Base-by-base conservation (phyloP, 2,113 vertebrate species). In the Muscicapa adusta region DNA sequence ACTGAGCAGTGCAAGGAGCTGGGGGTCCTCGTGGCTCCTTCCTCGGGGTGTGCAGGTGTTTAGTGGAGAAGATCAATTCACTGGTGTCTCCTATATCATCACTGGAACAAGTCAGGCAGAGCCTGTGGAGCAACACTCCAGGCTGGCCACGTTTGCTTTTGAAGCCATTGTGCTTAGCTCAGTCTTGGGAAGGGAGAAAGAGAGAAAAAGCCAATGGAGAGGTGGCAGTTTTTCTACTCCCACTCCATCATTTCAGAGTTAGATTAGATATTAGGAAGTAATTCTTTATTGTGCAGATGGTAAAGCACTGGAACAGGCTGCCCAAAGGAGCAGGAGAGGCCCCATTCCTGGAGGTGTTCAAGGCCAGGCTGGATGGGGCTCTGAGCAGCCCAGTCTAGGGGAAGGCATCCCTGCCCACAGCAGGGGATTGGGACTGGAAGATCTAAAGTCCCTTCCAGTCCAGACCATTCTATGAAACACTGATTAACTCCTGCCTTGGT, bases 171-270 rank as follows among this genome's bases (percentile, higher is more conserved):
- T 40, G 24, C 22, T 74, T 45, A 71, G 25, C 2, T 5, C 28
- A 62, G 33, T 26, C 61, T 67, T 6, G 8, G 15, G 20, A 48
- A 77, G 14, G 53, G 18, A 25, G 18, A 51, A 25, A 29, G 62
- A 50, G 22, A 47, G 20, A 47, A 0, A 5, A 0, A 1, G 15
- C 1, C 2, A 34, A 0, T 7, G n/a, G 45, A 70, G 68, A 77
- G 17, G 15, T 74, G 47, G 61, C 17, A 74, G n/a, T 45, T 79
- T n/a, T 31, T 22, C 3, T 42, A 26, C 22, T 65, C 40, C 40
- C 0, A 0, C 34, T 36, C 15, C 1, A 18, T 42, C 0, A 3
- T 51, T 76, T 73, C 54, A 43, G 51, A 16, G 40, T 70, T 68
- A 28, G 56, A 33, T 62, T 62, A 43, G 15, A 5, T 17, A 50